Percentiles rank a stretch among this genome's conserved stretches.
These are phyloP conservation scores for Neotoma lepida DNA, from an alignment of 2,113 vertebrate species.

Conservation along the genomic window DNA sequence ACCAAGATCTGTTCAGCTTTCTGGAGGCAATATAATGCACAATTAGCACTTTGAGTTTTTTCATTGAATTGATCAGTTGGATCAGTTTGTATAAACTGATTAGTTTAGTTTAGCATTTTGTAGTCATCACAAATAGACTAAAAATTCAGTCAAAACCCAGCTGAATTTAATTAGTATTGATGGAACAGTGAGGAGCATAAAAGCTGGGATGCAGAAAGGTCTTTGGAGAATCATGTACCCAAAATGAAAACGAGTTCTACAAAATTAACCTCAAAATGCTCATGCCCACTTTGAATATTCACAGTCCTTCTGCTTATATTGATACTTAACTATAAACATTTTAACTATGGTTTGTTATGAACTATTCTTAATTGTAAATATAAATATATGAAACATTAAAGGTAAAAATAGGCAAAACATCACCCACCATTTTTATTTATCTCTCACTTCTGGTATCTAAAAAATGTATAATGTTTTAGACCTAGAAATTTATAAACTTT, in stretches of 20 bases:
- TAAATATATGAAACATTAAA: constrained; percentile 16
- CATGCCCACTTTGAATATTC: background rate
- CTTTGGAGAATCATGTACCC: constrained; percentile 13
- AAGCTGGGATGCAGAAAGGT: constrained; percentile 36
- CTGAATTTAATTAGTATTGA: constrained; percentile 70
- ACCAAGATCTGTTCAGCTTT: constrained; percentile 39
- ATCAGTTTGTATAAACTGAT: constrained; percentile 59
- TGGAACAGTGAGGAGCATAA: constrained; percentile 24
- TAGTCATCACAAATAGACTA: constrained; percentile 47
- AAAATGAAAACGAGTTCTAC: constrained; percentile 43
- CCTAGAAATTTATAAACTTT: constrained; percentile 1
- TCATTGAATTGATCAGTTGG: constrained; percentile 54
- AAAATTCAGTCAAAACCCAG: constrained; percentile 57
- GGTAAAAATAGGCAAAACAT: constrained; percentile 21
- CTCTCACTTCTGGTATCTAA: background rate
- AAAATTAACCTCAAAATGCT: constrained; percentile 54
- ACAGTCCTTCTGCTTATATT: background rate
- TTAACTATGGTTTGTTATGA: constrained; percentile 13
- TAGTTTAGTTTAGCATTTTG: constrained; percentile 50
- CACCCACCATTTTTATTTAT: constrained; percentile 8
- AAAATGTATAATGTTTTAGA: constrained; percentile 40
- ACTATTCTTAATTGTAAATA: constrained; percentile 43
- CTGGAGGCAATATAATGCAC: constrained; percentile 42
- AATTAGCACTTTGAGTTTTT: constrained; percentile 52
- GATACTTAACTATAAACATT: background rate